These are phyloP conservation scores for Zosterops japonicus DNA, from an alignment of 2,113 vertebrate species.

Conservation along the genomic window DNA sequence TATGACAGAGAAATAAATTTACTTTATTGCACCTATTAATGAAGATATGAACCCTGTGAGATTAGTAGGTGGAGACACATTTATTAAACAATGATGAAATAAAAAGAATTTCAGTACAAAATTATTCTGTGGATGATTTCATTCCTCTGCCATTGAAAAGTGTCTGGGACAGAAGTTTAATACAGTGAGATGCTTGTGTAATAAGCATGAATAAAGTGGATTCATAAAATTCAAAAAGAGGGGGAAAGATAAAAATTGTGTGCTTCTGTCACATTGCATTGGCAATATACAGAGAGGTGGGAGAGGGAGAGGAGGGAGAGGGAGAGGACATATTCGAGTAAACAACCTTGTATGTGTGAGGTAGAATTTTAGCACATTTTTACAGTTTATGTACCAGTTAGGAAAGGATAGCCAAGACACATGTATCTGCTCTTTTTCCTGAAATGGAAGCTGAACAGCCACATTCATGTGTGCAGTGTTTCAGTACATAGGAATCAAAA, in stretches of 20 bases:
- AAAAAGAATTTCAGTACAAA: not conserved
- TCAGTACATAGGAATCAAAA: not conserved
- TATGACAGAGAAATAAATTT: not conserved
- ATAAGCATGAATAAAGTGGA: not conserved
- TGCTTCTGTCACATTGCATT: not conserved
- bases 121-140: not conserved
- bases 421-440: not conserved
- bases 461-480: not conserved
- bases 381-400: not conserved
- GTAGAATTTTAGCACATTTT: not conserved
- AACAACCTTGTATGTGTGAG: not conserved
- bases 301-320: not conserved
- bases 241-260: not conserved
- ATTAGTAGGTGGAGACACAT: not conserved
- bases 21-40: not conserved
- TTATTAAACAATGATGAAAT: not conserved
- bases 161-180: not conserved
- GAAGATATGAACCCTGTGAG: not conserved
- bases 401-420: not conserved
- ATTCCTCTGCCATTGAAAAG: not conserved
- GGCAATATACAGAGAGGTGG: not conserved
- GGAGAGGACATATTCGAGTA: not conserved
- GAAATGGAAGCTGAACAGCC: not conserved
- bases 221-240: not conserved
- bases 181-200: not conserved